These are phyloP conservation scores for Drosophila ironensis DNA, from an alignment of 1,140 invertebrate species.

Conservation along the genomic window DNA sequence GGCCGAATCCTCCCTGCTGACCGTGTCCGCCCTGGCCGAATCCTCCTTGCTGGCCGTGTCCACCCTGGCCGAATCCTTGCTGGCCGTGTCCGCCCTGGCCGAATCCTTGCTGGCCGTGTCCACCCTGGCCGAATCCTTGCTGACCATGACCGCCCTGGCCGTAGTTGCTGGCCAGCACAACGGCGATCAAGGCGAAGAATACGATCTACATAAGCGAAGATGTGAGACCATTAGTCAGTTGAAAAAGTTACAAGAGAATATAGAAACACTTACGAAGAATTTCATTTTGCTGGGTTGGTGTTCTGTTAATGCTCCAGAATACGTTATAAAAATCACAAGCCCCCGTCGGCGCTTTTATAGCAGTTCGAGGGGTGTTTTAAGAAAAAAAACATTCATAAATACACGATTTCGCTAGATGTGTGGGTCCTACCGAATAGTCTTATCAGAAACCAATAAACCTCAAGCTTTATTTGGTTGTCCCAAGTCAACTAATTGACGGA, in stretches of 20 bases:
- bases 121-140: conserved; percentile 1
- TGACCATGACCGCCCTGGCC: background rate
- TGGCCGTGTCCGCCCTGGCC: conserved; percentile 37
- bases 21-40: conserved; percentile 2
- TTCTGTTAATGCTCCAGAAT: conserved; percentile 10
- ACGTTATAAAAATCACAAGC: conserved; percentile 9
- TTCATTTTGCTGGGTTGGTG: conserved; percentile 36
- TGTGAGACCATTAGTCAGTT: too few relatives aligned
- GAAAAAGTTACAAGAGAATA: too few relatives aligned
- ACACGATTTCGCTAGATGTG: background rate
- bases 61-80: conserved; percentile 18
- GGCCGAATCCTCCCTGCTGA: conserved; percentile 13
- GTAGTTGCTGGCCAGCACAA: conserved; percentile 10
- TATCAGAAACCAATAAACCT: background rate
- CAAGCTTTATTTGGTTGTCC: conserved; percentile 9
- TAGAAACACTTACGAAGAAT: conserved; percentile 42
- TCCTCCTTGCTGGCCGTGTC: conserved; percentile 22
- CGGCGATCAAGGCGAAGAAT: conserved; percentile 47
- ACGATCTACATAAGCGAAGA: conserved; percentile 43
- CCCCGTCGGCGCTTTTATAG: conserved; percentile 29
- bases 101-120: conserved; percentile 15
- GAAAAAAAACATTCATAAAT: conserved; percentile 22
- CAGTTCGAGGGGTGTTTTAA: background rate
- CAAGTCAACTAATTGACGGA: conserved; percentile 3
- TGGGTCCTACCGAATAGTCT: conserved; percentile 3